Base-by-base conservation (phyloP, 2,797 vertebrate species). In the Cichlasoma orientale region DNA sequence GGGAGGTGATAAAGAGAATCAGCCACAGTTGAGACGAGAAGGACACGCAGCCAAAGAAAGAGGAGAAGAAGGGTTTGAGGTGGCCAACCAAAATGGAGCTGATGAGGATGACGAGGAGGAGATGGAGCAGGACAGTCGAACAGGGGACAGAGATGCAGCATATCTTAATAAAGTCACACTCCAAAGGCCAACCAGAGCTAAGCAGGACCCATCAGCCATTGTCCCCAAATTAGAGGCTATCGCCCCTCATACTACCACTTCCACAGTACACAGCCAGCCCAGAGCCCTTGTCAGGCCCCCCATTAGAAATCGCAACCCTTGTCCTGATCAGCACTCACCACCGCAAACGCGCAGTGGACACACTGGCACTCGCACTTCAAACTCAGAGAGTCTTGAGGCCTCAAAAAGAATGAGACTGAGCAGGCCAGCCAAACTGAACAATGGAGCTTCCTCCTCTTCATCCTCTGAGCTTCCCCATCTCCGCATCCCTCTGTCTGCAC, bases 181-280 rank as follows among this genome's bases (percentile, higher is more conserved):
- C 54, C 98, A 98, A 88, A 96, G 94, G 94, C 96, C 96, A 86
- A 94, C 96, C 90, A 96, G 94, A 93, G 89, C 93, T 55, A 93
- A 92, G 55, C 90, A 86, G 3, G 94, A 96, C 70, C 95, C 96
- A 74, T 95, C 97, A 78, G 96, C 97, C 25, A 99, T 99, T 57
- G 98, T 99, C 81, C 98, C 98, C 83, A 98, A 98, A 93, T 94
- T 99, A 81, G 98, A 99, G 94, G 98, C 98, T 72, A 96, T 99
- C 57, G 95, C 97, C 19, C 79, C 94, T 69, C 92, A 91, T 72
- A 85, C 89, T 56, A 86, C 77, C 69, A 54, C 85, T 74, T 79
- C 92, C 18, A 71, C 89, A 29, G 82, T 84, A 82, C 88, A 91
- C 82, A 93, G 76, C 68, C 92, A 90, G 76, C 80, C 68, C 68